Evolutionary conservation across 2,888 invertebrate genomes (phyloP), one percentile per base, ranked within the genome.

Genomic region (Neocrepidodera transversa): DNA sequence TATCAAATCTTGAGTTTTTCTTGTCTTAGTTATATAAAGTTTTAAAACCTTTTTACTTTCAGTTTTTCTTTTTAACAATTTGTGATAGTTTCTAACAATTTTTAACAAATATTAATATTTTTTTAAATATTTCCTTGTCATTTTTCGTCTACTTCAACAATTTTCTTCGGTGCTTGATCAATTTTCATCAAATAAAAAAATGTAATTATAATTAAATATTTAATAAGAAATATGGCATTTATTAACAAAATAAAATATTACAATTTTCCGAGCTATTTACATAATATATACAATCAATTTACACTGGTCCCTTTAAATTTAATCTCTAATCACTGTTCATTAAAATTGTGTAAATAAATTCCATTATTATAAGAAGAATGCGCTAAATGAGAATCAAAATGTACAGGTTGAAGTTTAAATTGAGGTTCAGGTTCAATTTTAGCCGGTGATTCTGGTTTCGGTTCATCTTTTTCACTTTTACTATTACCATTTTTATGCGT

Each of bases 401-500:
- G 68, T 11, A 52, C 51, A 11, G 58, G 28, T 51, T 55, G 43
- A 1, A 58, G 16, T 43, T 63, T 57, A 11, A 54, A 45, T 16
- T 42, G 35, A 6, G 56, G 48, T 49, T 47, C 47, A 2, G 28
- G 2, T 8, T 58, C 45, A 7, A 30, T 26, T 16, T 59, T 35
- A 2, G 26, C 1, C 11, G 14, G 28, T 17, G 32, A 17, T 30
- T 62, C 51, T 42, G 38, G 45, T 49, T 56, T 53, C 54, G 59
- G 38, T 50, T 55, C 60, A 50, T 68, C 57, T 28, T 54, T 47
- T 5, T 30, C 42, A 7, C 1, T 28, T 1, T 18, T 17, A 17
- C 4, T 20, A 14, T 28, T 4, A 1, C 81, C 82, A 65, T 87
- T 88, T 20, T 87, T 86, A 70, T 96, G 96, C 0, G 94, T 96